Percentiles rank a stretch among this genome's conserved stretches.
Evolutionary conservation across 30 jellyfish, hydroid and myxozoan genomes (phyloP).

Genomic region (Haliclystus octoradiatus): DNA sequence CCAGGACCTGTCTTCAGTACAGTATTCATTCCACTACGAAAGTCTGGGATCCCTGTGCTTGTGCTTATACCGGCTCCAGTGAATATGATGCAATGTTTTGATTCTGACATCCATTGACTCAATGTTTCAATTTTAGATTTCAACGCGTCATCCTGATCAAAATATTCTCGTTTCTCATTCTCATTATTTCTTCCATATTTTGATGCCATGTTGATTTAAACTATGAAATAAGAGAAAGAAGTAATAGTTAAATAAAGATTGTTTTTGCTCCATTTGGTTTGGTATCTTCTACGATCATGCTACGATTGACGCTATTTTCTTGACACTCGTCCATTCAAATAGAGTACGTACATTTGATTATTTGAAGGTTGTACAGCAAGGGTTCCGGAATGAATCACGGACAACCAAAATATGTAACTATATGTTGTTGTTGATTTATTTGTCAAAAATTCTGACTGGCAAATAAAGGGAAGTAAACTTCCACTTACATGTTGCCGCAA

Average conservation of each 20-base stretch:
- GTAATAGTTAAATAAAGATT: not conserved
- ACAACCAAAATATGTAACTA: too few species aligned
- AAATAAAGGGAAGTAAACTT: too few species aligned
- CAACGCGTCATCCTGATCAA: slow-evolving; percentile 37
- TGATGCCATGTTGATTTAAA: not conserved
- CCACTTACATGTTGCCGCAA: too few species aligned
- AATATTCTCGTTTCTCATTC: slow-evolving; percentile 47
- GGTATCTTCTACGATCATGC: not conserved
- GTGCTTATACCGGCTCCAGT: slow-evolving; percentile 94
- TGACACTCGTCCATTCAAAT: too few species aligned
- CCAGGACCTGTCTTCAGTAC: slow-evolving; percentile 90
- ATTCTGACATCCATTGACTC: slow-evolving; percentile 52
- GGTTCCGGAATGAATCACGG: too few species aligned
- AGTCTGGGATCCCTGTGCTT: slow-evolving; percentile 90
- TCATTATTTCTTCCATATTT: slow-evolving; percentile 42
- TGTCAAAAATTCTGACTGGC: too few species aligned
- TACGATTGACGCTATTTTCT: too few species aligned
- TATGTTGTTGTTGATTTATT: too few species aligned
- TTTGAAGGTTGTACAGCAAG: too few species aligned
- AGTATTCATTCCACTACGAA: slow-evolving; percentile 87
- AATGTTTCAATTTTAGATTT: slow-evolving; percentile 32
- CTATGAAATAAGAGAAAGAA: not conserved
- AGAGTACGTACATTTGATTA: too few species aligned
- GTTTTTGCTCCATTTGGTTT: not conserved
- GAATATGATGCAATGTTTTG: slow-evolving; percentile 42